Evolutionary conservation across 2,113 vertebrate genomes (phyloP), one percentile per base, ranked within the genome.

Genomic region (Esox niger): DNA sequence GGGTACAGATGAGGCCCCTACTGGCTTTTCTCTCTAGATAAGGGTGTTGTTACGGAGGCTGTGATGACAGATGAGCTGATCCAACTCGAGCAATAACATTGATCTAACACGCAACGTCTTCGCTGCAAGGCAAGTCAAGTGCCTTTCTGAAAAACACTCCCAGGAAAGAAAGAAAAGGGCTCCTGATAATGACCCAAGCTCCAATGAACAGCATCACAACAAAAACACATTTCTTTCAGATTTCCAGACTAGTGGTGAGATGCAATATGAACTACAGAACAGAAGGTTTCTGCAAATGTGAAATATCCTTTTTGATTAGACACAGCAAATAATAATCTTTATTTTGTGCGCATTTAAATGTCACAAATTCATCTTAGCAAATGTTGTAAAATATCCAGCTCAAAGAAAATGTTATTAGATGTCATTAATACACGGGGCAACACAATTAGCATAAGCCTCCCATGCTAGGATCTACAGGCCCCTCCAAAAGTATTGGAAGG

Each of bases 31-130:
- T 66, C 54, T 43, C 66, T 68, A 26, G 29, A 69, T 62, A 25
- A n/a, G 38, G 67, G 67, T 20, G 55, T n/a, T n/a, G n/a, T 59
- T 43, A 20, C 6, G 46, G 43, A 49, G 20, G 67, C 25, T 30
- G 35, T 25, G 35, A 68, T 38, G 9, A 11, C 23, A 2, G 5
- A 33, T 13, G 62, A 4, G n/a, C n/a, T 4, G 26, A 62, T 55
- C 35, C 26, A 27, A n/a, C 35, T 23, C 52, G 29, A 52, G 54
- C 27, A 13, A 64, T 17, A 27, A 31, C 55, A 25, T 17, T 21
- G n/a, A 67, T 76, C 59, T 59, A 56, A 63, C 74, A 59, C 27
- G 63, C n/a, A 21, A 6, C n/a, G n/a, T 3, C 32, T 52, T 61
- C n/a, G 20, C 47, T 27, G 21, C 20, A n/a, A n/a, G n/a, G 38